These are phyloP conservation scores for Callinectes sapidus DNA, from an alignment of 2,888 invertebrate genomes.

Conservation along the genomic window DNA sequence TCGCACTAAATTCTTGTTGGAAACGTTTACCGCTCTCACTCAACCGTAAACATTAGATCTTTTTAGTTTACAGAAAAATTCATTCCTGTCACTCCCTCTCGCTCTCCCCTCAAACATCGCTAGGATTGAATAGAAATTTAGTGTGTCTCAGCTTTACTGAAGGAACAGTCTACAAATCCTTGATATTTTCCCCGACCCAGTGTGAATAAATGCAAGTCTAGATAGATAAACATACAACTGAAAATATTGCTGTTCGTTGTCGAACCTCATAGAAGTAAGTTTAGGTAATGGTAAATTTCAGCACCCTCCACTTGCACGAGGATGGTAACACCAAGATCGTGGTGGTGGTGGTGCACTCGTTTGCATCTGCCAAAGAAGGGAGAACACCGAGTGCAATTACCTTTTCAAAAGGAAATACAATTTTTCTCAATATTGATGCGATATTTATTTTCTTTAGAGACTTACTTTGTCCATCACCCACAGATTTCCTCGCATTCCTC, in stretches of 20 bases:
- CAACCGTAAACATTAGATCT: too few species aligned
- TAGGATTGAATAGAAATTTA: too few species aligned
- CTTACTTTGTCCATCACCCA: not conserved
- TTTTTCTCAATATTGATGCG: not conserved
- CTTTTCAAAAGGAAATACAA: not conserved
- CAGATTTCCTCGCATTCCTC: not conserved
- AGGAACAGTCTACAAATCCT: too few species aligned
- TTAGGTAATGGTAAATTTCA: not conserved
- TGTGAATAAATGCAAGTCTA: too few species aligned
- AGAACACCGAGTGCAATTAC: not conserved
- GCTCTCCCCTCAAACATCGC: too few species aligned
- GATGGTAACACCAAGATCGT: not conserved
- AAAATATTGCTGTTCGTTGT: not conserved
- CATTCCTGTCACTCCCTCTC: too few species aligned
- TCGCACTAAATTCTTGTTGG: too few species aligned
- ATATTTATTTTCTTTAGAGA: not conserved
- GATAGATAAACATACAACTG: too few species aligned
- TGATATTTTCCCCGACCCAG: too few species aligned
- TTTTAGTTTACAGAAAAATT: too few species aligned
- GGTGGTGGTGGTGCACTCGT: not conserved
- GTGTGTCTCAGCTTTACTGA: too few species aligned
- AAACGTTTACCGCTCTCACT: too few species aligned
- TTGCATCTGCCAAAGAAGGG: not conserved
- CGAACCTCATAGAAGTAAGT: not conserved
- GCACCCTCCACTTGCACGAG: not conserved